These are phyloP conservation scores for Valencia hispanica DNA, from an alignment of 2,797 vertebrate species.

Conservation along the genomic window DNA sequence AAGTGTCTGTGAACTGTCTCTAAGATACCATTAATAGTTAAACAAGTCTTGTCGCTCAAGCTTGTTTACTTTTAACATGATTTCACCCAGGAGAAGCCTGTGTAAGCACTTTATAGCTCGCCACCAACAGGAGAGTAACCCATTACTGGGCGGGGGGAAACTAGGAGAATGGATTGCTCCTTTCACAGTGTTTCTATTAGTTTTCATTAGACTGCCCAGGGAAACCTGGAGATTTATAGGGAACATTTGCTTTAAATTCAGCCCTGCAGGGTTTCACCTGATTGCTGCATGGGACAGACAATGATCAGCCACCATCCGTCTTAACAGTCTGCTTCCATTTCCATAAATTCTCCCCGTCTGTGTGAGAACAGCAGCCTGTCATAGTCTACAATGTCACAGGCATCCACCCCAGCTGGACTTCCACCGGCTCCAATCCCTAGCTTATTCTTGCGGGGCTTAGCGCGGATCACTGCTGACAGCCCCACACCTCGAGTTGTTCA, in stretches of 20 bases:
- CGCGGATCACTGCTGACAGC: constrained; percentile 67
- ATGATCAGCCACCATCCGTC: constrained; percentile 75
- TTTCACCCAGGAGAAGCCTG: constrained; percentile 46
- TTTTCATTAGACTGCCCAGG: constrained; percentile 80
- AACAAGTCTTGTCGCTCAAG: constrained; percentile 23
- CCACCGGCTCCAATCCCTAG: constrained; percentile 54
- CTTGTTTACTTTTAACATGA: constrained; percentile 60
- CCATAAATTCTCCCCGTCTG: constrained; percentile 75
- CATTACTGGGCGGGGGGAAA: constrained; percentile 64
- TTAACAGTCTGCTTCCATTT: constrained; percentile 72
- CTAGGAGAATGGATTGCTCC: constrained; percentile 76
- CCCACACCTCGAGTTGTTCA: constrained; percentile 61
- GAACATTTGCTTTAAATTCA: constrained; percentile 81
- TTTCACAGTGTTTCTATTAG: constrained; percentile 80
- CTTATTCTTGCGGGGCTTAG: constrained; percentile 62
- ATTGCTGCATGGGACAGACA: constrained; percentile 77
- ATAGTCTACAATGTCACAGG: constrained; percentile 73
- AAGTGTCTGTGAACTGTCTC: constrained; percentile 23
- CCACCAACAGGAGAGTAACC: constrained; percentile 58
- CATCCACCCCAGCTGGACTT: constrained; percentile 67
- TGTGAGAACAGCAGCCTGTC: constrained; percentile 64
- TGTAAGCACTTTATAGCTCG: constrained; percentile 64
- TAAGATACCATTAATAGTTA: constrained; percentile 38
- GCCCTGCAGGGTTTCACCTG: constrained; percentile 77
- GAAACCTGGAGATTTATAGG: constrained; percentile 81